Evolutionary conservation across 2,113 vertebrate genomes (phyloP), one percentile per base, ranked within the genome.

Genomic region (Trinectes maculatus): DNA sequence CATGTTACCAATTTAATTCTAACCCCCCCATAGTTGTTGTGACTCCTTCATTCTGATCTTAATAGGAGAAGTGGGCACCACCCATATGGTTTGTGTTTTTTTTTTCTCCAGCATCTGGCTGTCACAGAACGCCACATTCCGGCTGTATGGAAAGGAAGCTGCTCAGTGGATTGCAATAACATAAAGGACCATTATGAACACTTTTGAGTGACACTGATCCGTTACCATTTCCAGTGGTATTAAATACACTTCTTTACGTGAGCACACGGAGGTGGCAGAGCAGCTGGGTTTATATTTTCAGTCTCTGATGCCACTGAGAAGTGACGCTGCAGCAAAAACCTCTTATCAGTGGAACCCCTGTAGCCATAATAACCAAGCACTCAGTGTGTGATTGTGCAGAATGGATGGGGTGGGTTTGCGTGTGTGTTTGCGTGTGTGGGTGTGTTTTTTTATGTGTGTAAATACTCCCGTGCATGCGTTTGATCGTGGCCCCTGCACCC

Each of bases 111-210:
- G 75, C 82, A 88, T 86, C 79, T 85, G 81, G 79, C 70, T 65
- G 71, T 80, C 74, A 75, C 70, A 25, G 51, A 77, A 74, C 26
- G 61, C 68, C 66, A 70, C 71, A 51, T 70, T 60, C 68, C 39
- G 58, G 40, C 72, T 75, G 42, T 40, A 34, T 58, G 56, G 39
- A 39, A 54, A 67, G 77, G 61, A 77, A 77, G 72, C 65, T 62
- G 31, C 62, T 72, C 74, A 71, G 79, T 63, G 76, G 78, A 88
- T 59, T 83, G 73, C 59, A 87, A 74, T 56, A 74, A 79, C 74
- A 88, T 71, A 58, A 82, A 88, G 77, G 74, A 76, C 66, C 48
- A 71, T 80, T 80, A 69, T 72, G 53, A 77, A 71, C 61, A 78
- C 81, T 57, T 83, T 65, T 85, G 56, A 74, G 65, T 84, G 73